Base-by-base conservation (phyloP, 2,113 vertebrate genomes). In the Crypturellus undulatus region DNA sequence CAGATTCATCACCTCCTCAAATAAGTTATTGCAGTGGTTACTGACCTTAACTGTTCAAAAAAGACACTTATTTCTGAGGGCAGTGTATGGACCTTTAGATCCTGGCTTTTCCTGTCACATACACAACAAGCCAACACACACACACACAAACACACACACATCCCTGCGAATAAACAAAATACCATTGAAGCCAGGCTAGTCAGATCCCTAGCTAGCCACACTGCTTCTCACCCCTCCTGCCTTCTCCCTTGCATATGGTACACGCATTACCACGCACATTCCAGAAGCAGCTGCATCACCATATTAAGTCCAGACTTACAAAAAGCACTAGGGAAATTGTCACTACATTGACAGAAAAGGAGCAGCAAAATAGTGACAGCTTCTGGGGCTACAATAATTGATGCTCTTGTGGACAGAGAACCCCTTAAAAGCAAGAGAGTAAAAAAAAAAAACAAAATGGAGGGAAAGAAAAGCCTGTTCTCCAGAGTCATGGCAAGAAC, bases 251-350 rank as follows among this genome's bases (percentile, higher is more conserved):
- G 77, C 94, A 81, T 12, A 21, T 72, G 92, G 65, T 10, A 24
- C 69, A 86, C 8, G 17, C 77, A 71, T 92, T n/a, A 86, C 68
- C 92, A 83, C 56, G 80, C 71, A 20, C 69, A 24, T 51, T 78
- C 58, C 79, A 79, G 21, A 52, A 63, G 83, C 68, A 93, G 12
- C 94, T 90, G 95, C 94, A 87, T 77, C 89, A 81, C 32, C 78
- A 68, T 1, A 0, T 67, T 73, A 78, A 49, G 91, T 54, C 60
- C 69, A 72, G 58, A 20, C 85, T 25, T 73, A 65, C 25, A 79
- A 42, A 58, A 65, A 84, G 56, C 79, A 24, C 60, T 2, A 2
- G 42, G 79, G 77, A 90, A 88, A 81, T 12, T 14, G 38, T 32
- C 68, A 70, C 47, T 62, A 12, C 30, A 83, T n/a, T 9, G 51